A percentile compares a stretch with the other conserved stretches of the same genome.
Evolutionary conservation across 2,888 invertebrate genomes (phyloP).

Genomic region (Cheilosia vulpina): DNA sequence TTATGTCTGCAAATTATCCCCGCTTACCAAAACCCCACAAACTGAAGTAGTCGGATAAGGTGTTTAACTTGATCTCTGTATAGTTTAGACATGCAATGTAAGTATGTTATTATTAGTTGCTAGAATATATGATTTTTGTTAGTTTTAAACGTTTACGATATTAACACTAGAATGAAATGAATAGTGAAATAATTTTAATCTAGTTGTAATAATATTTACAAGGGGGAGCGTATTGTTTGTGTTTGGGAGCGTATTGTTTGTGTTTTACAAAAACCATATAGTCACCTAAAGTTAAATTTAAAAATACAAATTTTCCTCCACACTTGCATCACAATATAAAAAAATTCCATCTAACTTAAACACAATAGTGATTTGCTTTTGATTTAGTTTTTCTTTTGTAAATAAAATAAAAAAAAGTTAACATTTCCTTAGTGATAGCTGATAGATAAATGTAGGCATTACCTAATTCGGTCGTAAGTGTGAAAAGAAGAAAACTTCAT

Average conservation of each 20-base stretch:
- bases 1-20: neutral
- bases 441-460: neutral
- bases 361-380: conserved; percentile 24
- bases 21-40: conserved; percentile 1
- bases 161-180: conserved; percentile 57
- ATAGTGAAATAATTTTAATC: conserved; percentile 47
- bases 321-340: conserved; percentile 42
- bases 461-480: neutral
- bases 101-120: conserved; percentile 8
- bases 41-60: neutral
- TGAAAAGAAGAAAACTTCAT: conserved; percentile 15
- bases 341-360: conserved; percentile 23
- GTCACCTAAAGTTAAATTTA: conserved; percentile 27
- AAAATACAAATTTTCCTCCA: conserved; percentile 12
- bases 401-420: neutral
- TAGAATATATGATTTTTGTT: conserved; percentile 17
- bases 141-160: conserved; percentile 32
- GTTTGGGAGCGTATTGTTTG: conserved; percentile 39
- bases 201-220: conserved; percentile 57
- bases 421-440: neutral
- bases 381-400: neutral
- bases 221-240: conserved; percentile 31
- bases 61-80: neutral
- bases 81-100: conserved; percentile 25
- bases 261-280: conserved; percentile 59